Evolutionary conservation across 2,113 vertebrate species (phyloP).

Genomic region (Takifugu bimaculatus): DNA sequence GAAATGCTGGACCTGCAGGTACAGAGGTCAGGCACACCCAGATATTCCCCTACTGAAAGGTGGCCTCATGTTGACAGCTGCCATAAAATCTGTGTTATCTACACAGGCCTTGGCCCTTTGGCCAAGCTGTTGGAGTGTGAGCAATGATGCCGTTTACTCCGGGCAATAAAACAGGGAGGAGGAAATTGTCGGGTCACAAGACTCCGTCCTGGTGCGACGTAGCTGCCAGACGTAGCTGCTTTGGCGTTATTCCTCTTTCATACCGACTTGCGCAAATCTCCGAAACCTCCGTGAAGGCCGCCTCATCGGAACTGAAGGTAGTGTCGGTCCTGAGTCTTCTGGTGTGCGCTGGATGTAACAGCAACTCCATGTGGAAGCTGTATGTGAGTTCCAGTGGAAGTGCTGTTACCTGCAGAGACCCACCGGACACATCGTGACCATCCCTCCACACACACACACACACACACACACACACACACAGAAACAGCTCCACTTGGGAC

Average conservation of each 20-base stretch:
- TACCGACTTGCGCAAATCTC: conserved; percentile 4
- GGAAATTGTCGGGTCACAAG: conserved; percentile 68
- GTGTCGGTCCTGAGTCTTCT: background rate
- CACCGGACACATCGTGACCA: conserved; percentile 19
- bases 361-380: conserved; percentile 83
- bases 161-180: conserved; percentile 72
- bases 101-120: conserved; percentile 71
- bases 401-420: conserved; percentile 77
- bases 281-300: background rate
- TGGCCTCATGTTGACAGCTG: conserved; percentile 62
- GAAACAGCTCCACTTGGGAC: conserved; percentile 27
- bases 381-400: conserved; percentile 74
- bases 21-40: conserved; percentile 70
- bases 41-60: conserved; percentile 54
- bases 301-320: background rate
- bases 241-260: background rate
- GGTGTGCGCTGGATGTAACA: conserved; percentile 78
- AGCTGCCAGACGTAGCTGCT: conserved; percentile 13
- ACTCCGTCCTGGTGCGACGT: conserved; percentile 39
- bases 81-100: conserved; percentile 78
- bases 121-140: conserved; percentile 49
- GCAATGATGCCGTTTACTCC: conserved; percentile 61
- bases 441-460: too few relatives aligned
- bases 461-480: too few relatives aligned
- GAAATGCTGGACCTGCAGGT: conserved; percentile 40